Evolutionary conservation across 53 echinoderm and acorn worm species (phyloP).

Genomic region (Echinarachnius parma): DNA sequence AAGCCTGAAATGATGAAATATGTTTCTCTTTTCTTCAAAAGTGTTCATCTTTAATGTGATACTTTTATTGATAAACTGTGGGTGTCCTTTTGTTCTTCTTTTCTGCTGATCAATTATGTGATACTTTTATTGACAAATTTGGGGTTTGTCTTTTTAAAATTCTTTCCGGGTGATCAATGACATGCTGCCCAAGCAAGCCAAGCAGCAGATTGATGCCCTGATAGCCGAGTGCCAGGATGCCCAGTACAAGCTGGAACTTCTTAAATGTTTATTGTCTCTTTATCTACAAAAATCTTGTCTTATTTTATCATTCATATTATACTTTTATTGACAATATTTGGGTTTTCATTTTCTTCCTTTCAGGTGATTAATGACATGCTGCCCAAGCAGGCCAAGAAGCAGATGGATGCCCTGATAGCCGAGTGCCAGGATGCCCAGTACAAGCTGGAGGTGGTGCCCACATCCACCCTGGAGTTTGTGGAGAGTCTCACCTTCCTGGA

Average conservation of each 20-base stretch:
- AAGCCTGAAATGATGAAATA: not conserved
- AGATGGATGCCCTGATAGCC: constrained; percentile 81
- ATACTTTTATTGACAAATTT: not conserved
- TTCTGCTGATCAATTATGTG: not conserved
- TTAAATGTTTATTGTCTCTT: not conserved
- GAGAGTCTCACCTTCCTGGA: constrained; percentile 95
- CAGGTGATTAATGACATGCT: constrained; percentile 94
- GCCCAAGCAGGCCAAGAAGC: constrained; percentile 86
- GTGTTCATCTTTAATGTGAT: not conserved
- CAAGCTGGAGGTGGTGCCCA: constrained; percentile 85
- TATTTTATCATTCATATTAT: not conserved
- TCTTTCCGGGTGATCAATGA: constrained; percentile 76
- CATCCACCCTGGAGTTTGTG: constrained; percentile 89
- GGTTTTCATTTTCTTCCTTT: not conserved
- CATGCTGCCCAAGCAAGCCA: too few relatives aligned
- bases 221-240: constrained; percentile 98
- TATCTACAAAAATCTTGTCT: not conserved
- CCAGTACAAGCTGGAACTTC: too few relatives aligned
- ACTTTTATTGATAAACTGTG: too few relatives aligned
- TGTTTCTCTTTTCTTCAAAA: not conserved
- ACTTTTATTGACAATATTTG: not conserved
- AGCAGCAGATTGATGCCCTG: too few relatives aligned
- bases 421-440: constrained; percentile 98
- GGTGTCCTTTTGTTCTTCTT: too few relatives aligned
- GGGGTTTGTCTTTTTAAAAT: not conserved